These are phyloP conservation scores for Microtus pennsylvanicus DNA, from an alignment of 2,113 vertebrate species.

Conservation along the genomic window DNA sequence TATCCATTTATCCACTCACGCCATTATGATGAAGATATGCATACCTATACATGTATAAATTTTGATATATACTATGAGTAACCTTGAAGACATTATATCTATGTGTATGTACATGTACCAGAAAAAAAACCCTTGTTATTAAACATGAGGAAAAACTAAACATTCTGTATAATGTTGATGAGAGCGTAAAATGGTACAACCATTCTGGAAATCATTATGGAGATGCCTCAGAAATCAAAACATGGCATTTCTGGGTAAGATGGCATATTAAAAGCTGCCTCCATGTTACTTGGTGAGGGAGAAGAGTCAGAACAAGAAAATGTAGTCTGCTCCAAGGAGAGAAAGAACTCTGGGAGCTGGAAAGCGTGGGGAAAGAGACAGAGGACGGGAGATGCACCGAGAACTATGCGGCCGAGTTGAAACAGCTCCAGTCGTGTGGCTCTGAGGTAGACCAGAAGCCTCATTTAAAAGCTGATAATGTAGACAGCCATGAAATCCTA, in stretches of 20 bases:
- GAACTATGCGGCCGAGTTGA: neutral
- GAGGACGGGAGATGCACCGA: too few species aligned
- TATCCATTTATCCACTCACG: neutral
- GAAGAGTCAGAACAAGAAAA: neutral
- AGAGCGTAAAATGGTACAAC: neutral
- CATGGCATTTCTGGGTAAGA: neutral
- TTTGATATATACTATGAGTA: neutral
- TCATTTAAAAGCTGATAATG: neutral
- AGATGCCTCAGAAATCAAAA: neutral
- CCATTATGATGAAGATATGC: neutral
- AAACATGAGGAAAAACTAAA: neutral
- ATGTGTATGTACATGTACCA: neutral
- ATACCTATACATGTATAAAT: neutral
- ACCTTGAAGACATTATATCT: neutral
- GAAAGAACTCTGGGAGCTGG: neutral
- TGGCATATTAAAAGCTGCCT: neutral
- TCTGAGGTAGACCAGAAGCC: neutral
- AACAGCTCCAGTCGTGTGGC: neutral
- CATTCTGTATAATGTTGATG: too few species aligned
- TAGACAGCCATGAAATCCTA: neutral
- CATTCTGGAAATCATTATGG: too few species aligned
- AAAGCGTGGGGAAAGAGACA: too few species aligned
- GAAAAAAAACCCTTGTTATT: neutral
- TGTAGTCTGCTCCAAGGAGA: neutral
- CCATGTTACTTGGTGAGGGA: neutral